These are phyloP conservation scores for Eilema caniola DNA, from an alignment of 2,888 invertebrate genomes.

Conservation along the genomic window DNA sequence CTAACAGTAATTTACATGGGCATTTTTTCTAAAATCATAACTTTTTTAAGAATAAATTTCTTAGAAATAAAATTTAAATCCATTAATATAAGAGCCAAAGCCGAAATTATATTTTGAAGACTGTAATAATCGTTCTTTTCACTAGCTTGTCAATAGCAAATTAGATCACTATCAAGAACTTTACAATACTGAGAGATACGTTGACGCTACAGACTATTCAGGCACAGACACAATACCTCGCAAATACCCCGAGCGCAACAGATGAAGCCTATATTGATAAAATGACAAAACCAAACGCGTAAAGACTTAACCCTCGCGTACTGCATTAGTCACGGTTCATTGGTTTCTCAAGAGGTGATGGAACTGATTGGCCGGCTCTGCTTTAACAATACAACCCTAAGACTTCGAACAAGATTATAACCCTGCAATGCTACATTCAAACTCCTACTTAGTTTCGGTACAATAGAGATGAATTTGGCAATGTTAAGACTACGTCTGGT, in stretches of 20 bases:
- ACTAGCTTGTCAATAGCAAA: slow-evolving; percentile 33
- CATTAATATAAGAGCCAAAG: not conserved
- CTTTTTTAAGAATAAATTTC: no score
- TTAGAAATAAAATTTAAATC: not conserved
- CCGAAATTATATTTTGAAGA: not conserved
- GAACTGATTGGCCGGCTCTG: slow-evolving; percentile 83
- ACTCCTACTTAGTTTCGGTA: slow-evolving; percentile 33
- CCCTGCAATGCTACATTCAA: slow-evolving; percentile 18
- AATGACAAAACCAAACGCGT: slow-evolving; percentile 80
- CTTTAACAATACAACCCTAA: slow-evolving; percentile 74
- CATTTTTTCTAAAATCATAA: not conserved
- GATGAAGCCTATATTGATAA: slow-evolving; percentile 66
- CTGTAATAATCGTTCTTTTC: not conserved
- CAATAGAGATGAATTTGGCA: slow-evolving; percentile 40
- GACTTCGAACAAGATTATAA: slow-evolving; percentile 52
- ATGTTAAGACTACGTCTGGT: slow-evolving; percentile 36
- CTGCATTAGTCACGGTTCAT: slow-evolving; percentile 81
- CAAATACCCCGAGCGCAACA: slow-evolving; percentile 56
- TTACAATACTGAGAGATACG: slow-evolving; percentile 33
- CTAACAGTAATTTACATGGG: not conserved
- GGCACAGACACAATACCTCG: slow-evolving; percentile 31
- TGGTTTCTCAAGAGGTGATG: slow-evolving; percentile 83
- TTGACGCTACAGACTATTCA: slow-evolving; percentile 44
- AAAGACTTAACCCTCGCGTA: slow-evolving; percentile 80
- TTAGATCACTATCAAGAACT: slow-evolving; percentile 31